Evolutionary conservation across 2,888 invertebrate genomes (phyloP).

Genomic region (Drepanosiphum platanoidis): DNA sequence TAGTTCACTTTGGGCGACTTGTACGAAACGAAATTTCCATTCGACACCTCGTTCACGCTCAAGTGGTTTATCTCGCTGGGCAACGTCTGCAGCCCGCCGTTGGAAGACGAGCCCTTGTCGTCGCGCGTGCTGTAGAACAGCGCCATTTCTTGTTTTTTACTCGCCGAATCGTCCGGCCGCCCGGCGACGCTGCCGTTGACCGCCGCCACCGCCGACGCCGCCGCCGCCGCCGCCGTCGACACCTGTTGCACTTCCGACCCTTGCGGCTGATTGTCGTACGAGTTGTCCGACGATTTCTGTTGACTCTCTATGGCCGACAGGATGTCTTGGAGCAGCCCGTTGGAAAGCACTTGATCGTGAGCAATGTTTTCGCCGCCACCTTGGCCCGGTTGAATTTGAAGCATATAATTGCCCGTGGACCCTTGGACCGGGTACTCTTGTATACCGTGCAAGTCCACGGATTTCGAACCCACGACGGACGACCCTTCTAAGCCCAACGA

Average conservation of each 20-base stretch:
- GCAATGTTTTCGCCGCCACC: conserved; percentile 68
- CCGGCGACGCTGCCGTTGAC: conserved; percentile 57
- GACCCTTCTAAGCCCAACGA: conserved; percentile 64
- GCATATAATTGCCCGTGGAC: conserved; percentile 74
- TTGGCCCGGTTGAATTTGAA: conserved; percentile 77
- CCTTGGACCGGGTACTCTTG: conserved; percentile 68
- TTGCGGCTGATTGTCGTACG: conserved; percentile 56
- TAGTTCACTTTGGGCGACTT: conserved; percentile 65
- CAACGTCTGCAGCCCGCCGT: conserved; percentile 9
- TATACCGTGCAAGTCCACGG: conserved; percentile 63
- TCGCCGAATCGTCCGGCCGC: conserved; percentile 13
- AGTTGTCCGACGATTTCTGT: conserved; percentile 63
- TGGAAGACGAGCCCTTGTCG: conserved; percentile 19
- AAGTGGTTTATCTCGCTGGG: conserved; percentile 49
- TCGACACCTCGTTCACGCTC: conserved; percentile 53
- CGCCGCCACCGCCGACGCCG: conserved; percentile 66
- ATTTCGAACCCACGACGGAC: conserved; percentile 65
- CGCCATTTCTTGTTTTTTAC: conserved; percentile 63
- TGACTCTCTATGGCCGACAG: conserved; percentile 82
- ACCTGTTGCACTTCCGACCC: conserved; percentile 58
- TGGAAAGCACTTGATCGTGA: conserved; percentile 81
- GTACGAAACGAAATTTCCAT: conserved; percentile 65
- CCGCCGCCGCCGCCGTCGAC: conserved; percentile 66
- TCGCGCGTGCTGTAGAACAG: conserved; percentile 64
- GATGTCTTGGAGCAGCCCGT: conserved; percentile 82